Conservation (phyloP, 2,888 invertebrate species). For the Drosophila dives region DNA sequence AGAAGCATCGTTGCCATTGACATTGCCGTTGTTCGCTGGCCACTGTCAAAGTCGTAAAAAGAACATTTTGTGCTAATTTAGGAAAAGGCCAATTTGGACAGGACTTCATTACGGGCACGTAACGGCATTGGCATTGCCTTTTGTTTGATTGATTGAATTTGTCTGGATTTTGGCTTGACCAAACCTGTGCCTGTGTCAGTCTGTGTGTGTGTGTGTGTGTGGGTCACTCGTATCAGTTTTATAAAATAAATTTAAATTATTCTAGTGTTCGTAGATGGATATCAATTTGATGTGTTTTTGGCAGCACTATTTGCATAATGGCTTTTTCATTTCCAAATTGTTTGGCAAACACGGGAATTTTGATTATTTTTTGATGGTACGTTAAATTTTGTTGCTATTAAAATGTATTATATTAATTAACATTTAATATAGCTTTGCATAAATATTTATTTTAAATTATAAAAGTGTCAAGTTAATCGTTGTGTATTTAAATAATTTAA, state of each 20-base stretch:
- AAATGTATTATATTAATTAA: background rate
- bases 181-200: background rate
- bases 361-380: background rate
- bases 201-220: background rate
- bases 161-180: constrained; percentile 40
- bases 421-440: background rate
- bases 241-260: constrained; percentile 59
- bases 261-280: constrained; percentile 60
- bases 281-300: constrained; percentile 71
- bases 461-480: background rate
- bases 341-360: constrained; percentile 6
- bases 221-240: constrained; percentile 36
- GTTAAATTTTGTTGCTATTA: background rate
- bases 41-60: constrained; percentile 77
- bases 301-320: constrained; percentile 68
- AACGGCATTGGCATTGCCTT: constrained; percentile 66
- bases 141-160: constrained; percentile 81
- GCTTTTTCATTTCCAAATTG: constrained; percentile 64
- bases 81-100: constrained; percentile 80
- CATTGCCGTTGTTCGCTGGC: constrained; percentile 33
- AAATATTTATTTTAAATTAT: background rate
- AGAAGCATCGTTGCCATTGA: constrained; percentile 26
- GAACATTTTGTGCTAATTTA: constrained; percentile 82
- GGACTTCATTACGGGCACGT: constrained; percentile 79
- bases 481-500: background rate